phyloP scores from a whole-genome alignment of 2,113 vertebrate genomes.

The Pogonocichla stellata region DNA sequence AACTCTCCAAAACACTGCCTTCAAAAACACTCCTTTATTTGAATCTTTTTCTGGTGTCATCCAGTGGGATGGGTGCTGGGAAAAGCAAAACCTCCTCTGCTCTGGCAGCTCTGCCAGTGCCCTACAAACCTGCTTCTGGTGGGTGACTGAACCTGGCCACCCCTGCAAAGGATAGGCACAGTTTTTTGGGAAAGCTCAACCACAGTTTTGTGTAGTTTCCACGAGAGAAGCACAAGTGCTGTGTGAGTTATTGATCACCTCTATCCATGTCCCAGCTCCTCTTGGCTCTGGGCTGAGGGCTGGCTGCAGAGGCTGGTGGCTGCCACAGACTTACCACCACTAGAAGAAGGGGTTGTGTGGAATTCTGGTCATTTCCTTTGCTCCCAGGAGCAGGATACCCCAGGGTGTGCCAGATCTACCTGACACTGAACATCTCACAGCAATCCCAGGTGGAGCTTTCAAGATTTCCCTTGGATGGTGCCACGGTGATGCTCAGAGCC shows the following conservation, averaged over 20 bases:
- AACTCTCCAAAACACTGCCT: constrained; percentile 49
- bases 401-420: neutral
- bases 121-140: constrained; percentile 5
- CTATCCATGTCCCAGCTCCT: neutral
- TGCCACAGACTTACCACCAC: neutral
- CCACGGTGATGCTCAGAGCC: neutral
- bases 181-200: neutral
- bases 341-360: neutral
- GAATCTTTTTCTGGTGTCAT: neutral
- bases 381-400: neutral
- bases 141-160: neutral
- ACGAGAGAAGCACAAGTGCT: neutral
- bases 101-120: neutral
- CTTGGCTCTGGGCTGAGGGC: neutral
- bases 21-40: neutral
- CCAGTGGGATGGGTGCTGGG: neutral
- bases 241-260: rapidly evolving
- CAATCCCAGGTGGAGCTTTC: neutral
- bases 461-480: rapidly evolving
- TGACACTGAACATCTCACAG: neutral
- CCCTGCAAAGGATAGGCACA: neutral
- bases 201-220: neutral
- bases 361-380: neutral
- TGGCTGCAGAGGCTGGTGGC: neutral
- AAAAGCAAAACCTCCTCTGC: neutral